Evolutionary conservation across 2,113 vertebrate genomes (phyloP).

Genomic region (Serinus canaria): DNA sequence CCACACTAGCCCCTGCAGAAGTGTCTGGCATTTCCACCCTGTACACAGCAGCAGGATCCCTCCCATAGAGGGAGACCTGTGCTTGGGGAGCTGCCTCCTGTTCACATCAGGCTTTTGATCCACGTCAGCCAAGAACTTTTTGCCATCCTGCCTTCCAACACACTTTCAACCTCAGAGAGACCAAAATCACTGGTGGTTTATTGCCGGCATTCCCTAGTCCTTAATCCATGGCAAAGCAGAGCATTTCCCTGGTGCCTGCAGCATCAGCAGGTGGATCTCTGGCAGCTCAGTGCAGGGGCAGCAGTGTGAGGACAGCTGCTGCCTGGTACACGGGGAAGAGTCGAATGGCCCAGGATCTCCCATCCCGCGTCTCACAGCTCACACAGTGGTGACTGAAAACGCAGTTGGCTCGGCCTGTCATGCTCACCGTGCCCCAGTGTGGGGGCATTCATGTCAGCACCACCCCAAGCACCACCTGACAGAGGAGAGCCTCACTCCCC

Average conservation of each 20-base stretch:
- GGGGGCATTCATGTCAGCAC: not conserved
- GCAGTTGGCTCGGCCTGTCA: rapidly evolving
- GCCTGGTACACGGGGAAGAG: not conserved
- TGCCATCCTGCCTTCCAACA: not conserved
- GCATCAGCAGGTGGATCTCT: not conserved
- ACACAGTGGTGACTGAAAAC: rapidly evolving
- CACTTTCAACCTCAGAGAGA: rapidly evolving
- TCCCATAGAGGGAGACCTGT: not conserved
- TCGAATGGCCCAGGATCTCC: rapidly evolving
- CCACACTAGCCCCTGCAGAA: not conserved
- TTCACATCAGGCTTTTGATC: not conserved
- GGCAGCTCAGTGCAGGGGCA: not conserved
- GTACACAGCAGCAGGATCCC: rapidly evolving
- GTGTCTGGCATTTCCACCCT: not conserved
- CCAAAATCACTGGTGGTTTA: not conserved
- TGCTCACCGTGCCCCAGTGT: not conserved
- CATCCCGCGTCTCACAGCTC: not conserved
- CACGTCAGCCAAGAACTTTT: not conserved
- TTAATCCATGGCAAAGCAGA: not conserved
- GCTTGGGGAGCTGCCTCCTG: not conserved
- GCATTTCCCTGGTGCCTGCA: not conserved
- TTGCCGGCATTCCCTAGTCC: not conserved
- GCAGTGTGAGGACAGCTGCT: not conserved
- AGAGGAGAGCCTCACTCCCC: not conserved
- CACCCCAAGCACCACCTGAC: not conserved